These are phyloP conservation scores for Notarius lentiginosus DNA, from an alignment of 2,113 vertebrate species.

Conservation along the genomic window DNA sequence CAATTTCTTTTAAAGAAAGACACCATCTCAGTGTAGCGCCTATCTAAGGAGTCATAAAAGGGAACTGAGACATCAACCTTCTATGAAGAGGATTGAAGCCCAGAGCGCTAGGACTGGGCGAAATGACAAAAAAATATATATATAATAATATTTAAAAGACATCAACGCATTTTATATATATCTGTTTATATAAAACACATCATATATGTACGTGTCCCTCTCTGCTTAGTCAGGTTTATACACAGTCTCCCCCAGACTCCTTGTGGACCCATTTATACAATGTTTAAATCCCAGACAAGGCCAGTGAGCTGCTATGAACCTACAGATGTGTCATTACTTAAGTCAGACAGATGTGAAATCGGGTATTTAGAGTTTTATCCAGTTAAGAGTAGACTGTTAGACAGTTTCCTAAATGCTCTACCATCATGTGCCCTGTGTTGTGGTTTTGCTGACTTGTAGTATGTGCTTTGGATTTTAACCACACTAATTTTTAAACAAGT, in stretches of 20 bases:
- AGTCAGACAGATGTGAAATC: conserved; percentile 11
- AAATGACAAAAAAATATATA: neutral
- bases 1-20: conserved; percentile 46
- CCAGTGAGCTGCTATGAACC: conserved; percentile 59
- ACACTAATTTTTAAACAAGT: neutral
- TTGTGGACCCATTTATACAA: conserved; percentile 54
- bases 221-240: conserved; percentile 57
- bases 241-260: conserved; percentile 62
- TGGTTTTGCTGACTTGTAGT: conserved; percentile 3
- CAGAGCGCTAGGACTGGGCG: conserved; percentile 14
- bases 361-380: conserved; percentile 31
- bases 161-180: neutral
- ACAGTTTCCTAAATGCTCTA: conserved; percentile 17
- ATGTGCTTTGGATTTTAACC: conserved; percentile 22
- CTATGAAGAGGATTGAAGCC: conserved; percentile 44
- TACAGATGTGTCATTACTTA: conserved; percentile 28
- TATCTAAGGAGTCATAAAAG: conserved; percentile 63
- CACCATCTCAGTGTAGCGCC: conserved; percentile 57
- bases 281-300: conserved; percentile 63
- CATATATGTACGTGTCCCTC: conserved; percentile 31
- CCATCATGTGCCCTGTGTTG: conserved; percentile 26
- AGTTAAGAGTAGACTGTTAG: conserved; percentile 10
- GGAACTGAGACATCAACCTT: conserved; percentile 62
- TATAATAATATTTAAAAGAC: neutral
- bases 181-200: conserved; percentile 48